phyloP scores from a whole-genome alignment of 1,140 invertebrate species.

The Idris sp. region DNA sequence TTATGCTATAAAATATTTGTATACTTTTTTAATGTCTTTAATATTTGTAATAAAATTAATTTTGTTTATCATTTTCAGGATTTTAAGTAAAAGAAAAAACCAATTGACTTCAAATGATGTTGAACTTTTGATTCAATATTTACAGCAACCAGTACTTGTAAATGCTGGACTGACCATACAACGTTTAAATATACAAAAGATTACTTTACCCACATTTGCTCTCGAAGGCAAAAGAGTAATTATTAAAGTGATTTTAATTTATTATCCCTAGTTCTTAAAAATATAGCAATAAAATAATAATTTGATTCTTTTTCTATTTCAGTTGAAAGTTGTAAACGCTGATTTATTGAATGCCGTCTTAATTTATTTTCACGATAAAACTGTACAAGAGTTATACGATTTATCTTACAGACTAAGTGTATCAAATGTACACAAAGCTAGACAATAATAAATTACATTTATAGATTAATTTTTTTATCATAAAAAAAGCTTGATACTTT shows the following conservation, averaged over 20 bases:
- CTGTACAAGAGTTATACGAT: background rate
- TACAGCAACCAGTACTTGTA: background rate
- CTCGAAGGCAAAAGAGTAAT: constrained; percentile 10
- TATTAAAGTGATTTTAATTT: constrained; percentile 1
- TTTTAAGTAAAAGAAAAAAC: background rate
- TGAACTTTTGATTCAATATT: constrained; percentile 1
- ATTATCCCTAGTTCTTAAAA: background rate
- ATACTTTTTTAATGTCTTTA: too few species aligned
- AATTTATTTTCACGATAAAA: constrained; percentile 15
- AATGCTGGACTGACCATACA: constrained; percentile 1
- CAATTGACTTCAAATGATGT: constrained; percentile 1
- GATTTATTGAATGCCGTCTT: constrained; percentile 17
- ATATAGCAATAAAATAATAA: too few species aligned
- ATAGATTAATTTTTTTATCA: too few species aligned
- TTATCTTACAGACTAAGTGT: too few species aligned
- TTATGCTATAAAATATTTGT: too few species aligned
- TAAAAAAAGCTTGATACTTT: too few species aligned
- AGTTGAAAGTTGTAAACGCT: constrained; percentile 12
- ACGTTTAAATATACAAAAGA: constrained; percentile 9
- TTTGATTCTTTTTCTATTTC: constrained; percentile 4
- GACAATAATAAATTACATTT: too few species aligned
- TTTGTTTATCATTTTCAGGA: too few species aligned
- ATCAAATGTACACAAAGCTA: too few species aligned
- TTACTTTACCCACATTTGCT: constrained; percentile 8
- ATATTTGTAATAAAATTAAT: too few species aligned